A percentile compares a stretch with the other conserved stretches of the same genome.
Evolutionary conservation across 30 jellyfish, hydroid and myxozoan genomes (phyloP).

Genomic region (Pseudorhiza aurosa): DNA sequence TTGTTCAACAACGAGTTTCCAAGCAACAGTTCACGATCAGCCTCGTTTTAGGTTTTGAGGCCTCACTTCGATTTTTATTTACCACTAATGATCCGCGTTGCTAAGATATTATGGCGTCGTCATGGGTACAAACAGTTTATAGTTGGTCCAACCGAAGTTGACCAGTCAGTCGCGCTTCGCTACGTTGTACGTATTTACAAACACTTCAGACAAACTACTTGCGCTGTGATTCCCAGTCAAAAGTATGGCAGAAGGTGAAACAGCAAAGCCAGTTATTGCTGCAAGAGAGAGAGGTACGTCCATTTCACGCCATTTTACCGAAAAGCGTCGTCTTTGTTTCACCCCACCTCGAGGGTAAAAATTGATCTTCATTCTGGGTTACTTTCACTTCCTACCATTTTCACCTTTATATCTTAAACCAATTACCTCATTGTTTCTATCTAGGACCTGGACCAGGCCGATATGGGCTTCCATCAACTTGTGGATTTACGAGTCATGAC

Average conservation of each 20-base stretch:
- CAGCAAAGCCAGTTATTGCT: conserved; percentile 75
- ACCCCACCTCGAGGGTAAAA: not conserved
- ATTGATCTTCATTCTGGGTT: not conserved
- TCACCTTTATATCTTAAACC: too few species aligned
- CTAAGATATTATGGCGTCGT: conserved; percentile 23
- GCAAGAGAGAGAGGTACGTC: conserved; percentile 93
- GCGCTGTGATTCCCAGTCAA: conserved; percentile 11
- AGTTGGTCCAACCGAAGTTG: conserved; percentile 3
- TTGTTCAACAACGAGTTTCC: not conserved
- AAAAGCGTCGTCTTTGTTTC: not conserved
- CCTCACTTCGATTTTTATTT: not conserved
- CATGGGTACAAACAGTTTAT: conserved; percentile 20
- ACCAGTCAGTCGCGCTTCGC: conserved; percentile 1
- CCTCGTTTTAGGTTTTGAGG: not conserved
- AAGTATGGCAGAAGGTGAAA: conserved; percentile 60
- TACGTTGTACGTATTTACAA: conserved; percentile 27
- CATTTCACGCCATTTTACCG: not conserved
- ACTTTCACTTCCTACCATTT: not conserved
- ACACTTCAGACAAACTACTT: not conserved
- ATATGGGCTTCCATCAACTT: conserved; percentile 94
- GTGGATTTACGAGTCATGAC: conserved; percentile 83
- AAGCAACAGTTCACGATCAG: not conserved
- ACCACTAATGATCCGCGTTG: conserved; percentile 1
- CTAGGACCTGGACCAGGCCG: conserved; percentile 99
- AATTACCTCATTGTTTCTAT: not conserved